Conservation (phyloP, 2,888 invertebrate genomes). For the Xanthia togata region DNA sequence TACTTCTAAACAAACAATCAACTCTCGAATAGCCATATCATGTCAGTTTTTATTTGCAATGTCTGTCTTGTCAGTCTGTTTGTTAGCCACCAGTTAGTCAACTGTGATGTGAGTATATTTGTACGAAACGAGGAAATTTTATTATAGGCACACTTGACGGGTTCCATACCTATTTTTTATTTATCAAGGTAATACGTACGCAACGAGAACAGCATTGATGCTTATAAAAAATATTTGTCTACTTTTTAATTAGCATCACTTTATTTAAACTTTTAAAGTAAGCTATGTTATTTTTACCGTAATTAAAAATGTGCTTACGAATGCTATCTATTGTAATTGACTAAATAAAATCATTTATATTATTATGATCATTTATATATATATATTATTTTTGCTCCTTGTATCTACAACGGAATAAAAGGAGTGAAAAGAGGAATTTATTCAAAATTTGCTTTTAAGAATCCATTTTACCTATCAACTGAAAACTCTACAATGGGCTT, state of each 20-base stretch:
- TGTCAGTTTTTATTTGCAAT: constrained; percentile 56
- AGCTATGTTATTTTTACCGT: constrained; percentile 9
- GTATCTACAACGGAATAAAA: neutral
- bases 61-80: constrained; percentile 44
- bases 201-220: constrained; percentile 35
- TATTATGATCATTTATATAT: too few species aligned
- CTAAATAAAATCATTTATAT: neutral
- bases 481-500: neutral
- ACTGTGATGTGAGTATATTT: constrained; percentile 33
- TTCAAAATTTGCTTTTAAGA: neutral
- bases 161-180: constrained; percentile 47
- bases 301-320: neutral
- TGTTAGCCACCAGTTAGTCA: constrained; percentile 50
- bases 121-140: constrained; percentile 51
- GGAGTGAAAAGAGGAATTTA: too few species aligned
- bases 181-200: constrained; percentile 52
- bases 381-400: neutral
- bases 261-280: constrained; percentile 48
- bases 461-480: too few species aligned
- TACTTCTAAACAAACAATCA: constrained; percentile 57
- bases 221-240: constrained; percentile 42
- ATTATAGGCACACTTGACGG: constrained; percentile 46
- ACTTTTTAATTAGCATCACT: constrained; percentile 41
- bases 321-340: neutral
- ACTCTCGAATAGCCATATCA: constrained; percentile 49